phyloP scores from a whole-genome alignment of 1,140 invertebrate genomes.

The Drosophila oshimai region DNA sequence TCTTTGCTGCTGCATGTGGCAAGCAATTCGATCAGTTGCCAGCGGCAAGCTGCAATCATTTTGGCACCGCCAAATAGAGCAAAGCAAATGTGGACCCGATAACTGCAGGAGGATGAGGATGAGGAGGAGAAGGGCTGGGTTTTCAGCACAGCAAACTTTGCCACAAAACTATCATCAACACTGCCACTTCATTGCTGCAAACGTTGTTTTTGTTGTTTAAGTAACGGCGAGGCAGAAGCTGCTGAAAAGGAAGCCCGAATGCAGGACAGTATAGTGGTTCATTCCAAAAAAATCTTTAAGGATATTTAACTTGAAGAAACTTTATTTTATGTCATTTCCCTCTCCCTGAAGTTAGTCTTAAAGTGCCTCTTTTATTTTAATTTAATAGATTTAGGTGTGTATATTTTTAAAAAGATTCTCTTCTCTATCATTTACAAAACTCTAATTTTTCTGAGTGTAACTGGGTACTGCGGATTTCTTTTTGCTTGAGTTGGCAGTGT shows the following conservation, averaged over 20 bases:
- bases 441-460: conserved; percentile 6
- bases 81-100: conserved; percentile 58
- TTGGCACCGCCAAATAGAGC: conserved; percentile 44
- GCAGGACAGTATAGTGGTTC: conserved; percentile 18
- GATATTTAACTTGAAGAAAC: too few species aligned
- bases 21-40: conserved; percentile 68
- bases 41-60: conserved; percentile 53
- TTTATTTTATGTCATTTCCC: too few species aligned
- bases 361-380: too few species aligned
- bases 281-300: conserved; percentile 3
- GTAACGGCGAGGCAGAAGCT: conserved; percentile 13
- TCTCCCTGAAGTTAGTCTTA: too few species aligned
- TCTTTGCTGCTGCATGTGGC: conserved; percentile 46
- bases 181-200: conserved; percentile 20
- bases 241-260: conserved; percentile 34
- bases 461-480: conserved; percentile 48
- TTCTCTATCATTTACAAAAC: too few species aligned
- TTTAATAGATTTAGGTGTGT: too few species aligned
- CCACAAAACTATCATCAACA: conserved; percentile 54
- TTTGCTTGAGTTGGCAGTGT: conserved; percentile 35
- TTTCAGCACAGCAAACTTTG: conserved; percentile 43
- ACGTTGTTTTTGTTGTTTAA: conserved; percentile 21
- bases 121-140: too few species aligned
- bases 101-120: conserved; percentile 33
- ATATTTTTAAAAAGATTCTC: too few species aligned